phyloP scores from a whole-genome alignment of 2,797 vertebrate species.

The Gymnothorax reevesii region DNA sequence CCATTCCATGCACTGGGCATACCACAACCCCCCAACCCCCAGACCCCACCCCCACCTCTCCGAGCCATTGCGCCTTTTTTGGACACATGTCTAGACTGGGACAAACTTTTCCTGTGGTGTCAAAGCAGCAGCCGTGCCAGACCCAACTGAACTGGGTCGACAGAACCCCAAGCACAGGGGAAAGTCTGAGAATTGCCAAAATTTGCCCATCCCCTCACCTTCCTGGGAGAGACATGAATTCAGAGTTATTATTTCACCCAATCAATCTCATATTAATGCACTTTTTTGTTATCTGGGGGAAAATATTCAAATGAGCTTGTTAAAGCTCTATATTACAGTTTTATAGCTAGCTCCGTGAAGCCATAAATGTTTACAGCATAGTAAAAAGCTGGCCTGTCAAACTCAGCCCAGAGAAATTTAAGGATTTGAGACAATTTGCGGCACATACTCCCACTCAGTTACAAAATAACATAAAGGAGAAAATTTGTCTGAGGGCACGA shows the following conservation, averaged over 20 bases:
- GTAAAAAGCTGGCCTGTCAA: constrained; percentile 64
- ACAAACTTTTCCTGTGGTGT: constrained; percentile 54
- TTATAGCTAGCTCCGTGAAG: constrained; percentile 70
- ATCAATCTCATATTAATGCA: constrained; percentile 46
- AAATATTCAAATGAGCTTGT: constrained; percentile 63
- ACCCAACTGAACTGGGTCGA: constrained; percentile 41
- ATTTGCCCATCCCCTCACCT: not conserved
- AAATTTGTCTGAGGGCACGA: constrained; percentile 43
- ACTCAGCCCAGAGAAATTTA: constrained; percentile 59
- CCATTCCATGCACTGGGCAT: not conserved
- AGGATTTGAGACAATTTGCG: constrained; percentile 63
- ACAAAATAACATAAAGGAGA: constrained; percentile 61
- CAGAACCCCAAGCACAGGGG: not conserved
- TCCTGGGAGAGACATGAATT: constrained; percentile 44
- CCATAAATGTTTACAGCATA: constrained; percentile 68
- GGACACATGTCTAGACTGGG: constrained; percentile 65
- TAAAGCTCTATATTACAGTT: constrained; percentile 73
- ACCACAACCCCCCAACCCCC: constrained; percentile 8
- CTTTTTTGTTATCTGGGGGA: constrained; percentile 52
- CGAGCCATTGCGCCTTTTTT: constrained; percentile 59
- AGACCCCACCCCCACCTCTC: constrained; percentile 37
- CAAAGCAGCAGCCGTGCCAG: constrained; percentile 55
- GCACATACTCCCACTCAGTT: constrained; percentile 64
- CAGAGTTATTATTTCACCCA: constrained; percentile 60
- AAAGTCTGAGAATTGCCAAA: not conserved